Conservation (phyloP, 35 echinoderm and acorn worm genomes). For the Ophiothrix spiculata region DNA sequence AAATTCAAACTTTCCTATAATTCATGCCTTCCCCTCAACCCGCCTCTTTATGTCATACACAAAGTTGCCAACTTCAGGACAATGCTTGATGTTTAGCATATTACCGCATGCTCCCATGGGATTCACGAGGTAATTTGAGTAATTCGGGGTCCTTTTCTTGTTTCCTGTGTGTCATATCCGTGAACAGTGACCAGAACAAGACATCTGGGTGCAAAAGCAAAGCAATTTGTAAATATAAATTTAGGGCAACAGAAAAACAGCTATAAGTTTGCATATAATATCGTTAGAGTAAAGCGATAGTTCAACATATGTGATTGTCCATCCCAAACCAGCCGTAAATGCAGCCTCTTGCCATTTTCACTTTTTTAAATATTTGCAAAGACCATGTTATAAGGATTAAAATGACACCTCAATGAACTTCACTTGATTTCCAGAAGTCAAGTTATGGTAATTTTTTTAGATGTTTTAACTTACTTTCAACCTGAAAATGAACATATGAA, state of each 20-base stretch:
- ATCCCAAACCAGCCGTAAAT: not conserved
- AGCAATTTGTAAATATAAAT: no score
- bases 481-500: no score
- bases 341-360: no score
- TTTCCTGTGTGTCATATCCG: constrained; percentile 5
- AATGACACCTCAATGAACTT: no score
- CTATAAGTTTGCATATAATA: not conserved
- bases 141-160: not conserved
- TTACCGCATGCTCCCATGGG: not conserved
- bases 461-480: no score
- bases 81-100: not conserved
- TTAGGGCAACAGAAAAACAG: no score
- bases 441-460: no score
- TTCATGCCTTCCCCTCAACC: no score
- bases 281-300: not conserved
- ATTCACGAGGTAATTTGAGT: not conserved
- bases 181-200: not conserved
- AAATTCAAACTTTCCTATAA: no score
- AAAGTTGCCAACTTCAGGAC: not conserved
- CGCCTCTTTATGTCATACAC: not conserved
- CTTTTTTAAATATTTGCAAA: no score
- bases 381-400: no score
- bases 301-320: not conserved
- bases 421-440: no score
- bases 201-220: not conserved